A percentile compares a stretch with the other conserved stretches of the same genome.
Conservation (phyloP, 2,888 invertebrate species). For the Crepidodera aurea region DNA sequence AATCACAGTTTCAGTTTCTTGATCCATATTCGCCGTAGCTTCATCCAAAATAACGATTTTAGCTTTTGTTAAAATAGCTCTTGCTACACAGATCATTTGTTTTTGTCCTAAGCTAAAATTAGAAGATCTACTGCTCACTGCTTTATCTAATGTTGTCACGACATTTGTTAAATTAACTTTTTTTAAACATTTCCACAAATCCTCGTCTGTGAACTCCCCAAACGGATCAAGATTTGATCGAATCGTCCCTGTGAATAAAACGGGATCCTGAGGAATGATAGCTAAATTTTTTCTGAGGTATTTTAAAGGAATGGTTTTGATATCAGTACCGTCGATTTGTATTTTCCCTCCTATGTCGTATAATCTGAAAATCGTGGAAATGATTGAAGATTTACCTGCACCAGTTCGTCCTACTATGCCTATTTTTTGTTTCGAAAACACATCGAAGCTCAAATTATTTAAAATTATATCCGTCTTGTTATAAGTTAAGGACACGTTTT, state of each 20-base stretch:
- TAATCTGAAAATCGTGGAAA: conserved; percentile 81
- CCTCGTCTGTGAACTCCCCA: conserved; percentile 76
- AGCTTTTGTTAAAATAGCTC: conserved; percentile 64
- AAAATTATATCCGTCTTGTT: conserved; percentile 75
- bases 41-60: conserved; percentile 65
- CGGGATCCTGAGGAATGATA: conserved; percentile 87
- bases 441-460: conserved; percentile 71
- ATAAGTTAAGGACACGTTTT: conserved; percentile 76
- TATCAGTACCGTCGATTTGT: conserved; percentile 79
- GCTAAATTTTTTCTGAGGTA: conserved; percentile 78
- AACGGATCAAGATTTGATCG: conserved; percentile 90
- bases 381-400: conserved; percentile 81
- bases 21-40: conserved; percentile 66
- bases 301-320: conserved; percentile 73
- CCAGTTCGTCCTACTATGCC: conserved; percentile 65
- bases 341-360: conserved; percentile 80
- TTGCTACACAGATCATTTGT: conserved; percentile 65
- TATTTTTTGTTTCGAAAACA: conserved; percentile 74
- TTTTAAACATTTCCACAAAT: conserved; percentile 83
- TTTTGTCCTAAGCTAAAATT: conserved; percentile 65
- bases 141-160: conserved; percentile 56
- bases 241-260: conserved; percentile 85
- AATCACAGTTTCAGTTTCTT: conserved; percentile 62
- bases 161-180: conserved; percentile 73
- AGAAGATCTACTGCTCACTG: conserved; percentile 36